Conservation (phyloP, 2,113 vertebrate genomes). For the Cardinalis cardinalis region DNA sequence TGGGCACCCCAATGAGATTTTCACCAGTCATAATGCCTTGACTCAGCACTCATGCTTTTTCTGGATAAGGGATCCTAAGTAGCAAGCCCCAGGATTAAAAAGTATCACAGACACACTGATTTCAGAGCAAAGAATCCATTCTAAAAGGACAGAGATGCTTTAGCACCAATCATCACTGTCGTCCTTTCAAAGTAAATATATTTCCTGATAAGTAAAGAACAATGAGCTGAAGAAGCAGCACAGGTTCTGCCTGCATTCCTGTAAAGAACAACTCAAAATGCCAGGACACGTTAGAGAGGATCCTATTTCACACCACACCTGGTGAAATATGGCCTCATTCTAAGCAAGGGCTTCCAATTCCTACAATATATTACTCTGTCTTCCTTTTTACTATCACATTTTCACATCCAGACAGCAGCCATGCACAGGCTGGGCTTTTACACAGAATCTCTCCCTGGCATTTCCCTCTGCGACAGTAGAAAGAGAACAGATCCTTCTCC, state of each 20-base stretch:
- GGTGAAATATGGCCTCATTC: neutral
- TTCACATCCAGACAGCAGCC: neutral
- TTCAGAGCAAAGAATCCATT: neutral
- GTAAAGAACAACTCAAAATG: neutral
- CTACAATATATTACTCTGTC: neutral
- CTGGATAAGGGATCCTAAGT: neutral
- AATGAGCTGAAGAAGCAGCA: neutral
- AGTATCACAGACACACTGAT: neutral
- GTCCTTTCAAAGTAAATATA: neutral
- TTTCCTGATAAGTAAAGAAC: neutral
- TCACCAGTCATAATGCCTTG: neutral
- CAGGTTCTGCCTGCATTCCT: neutral
- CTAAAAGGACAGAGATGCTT: neutral
- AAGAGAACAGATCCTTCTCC: neutral
- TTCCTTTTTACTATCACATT: neutral
- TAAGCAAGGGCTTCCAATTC: neutral
- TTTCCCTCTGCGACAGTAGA: accelerated
- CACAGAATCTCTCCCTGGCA: neutral
- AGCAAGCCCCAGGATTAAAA: neutral
- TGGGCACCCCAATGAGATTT: neutral
- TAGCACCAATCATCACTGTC: neutral
- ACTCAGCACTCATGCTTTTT: neutral
- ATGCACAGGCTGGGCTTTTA: neutral
- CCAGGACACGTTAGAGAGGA: accelerated
- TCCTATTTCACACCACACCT: neutral